Evolutionary conservation across 2,888 invertebrate genomes (phyloP), one percentile per base, ranked within the genome.

Genomic region (Caenorhabditis doughertyi): DNA sequence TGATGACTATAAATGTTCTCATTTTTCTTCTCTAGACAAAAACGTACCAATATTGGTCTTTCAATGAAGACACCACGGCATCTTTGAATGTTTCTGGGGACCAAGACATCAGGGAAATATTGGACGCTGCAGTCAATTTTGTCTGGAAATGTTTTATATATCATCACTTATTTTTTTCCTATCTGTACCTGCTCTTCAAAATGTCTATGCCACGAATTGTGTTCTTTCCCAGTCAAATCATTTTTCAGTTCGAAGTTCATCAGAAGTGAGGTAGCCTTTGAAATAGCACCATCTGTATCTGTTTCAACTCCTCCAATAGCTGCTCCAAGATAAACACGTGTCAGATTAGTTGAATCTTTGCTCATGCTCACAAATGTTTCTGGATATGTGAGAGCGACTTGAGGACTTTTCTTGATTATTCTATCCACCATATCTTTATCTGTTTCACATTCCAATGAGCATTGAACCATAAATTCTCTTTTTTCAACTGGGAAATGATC

Each of bases 271-370:
- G 85, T 83, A 2, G 90, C 89, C 35, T 86, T 81, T 9, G 88
- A 77, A 23, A 90, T 85, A 1, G 88, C 86, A 9, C 88, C 89
- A 71, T 89, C 89, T 18, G 87, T 76, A 67, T 89, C 89, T 8
- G 84, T 85, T 27, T 88, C 87, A 1, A 88, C 88, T 23, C 89
- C 87, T 62, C 87, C 88, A 49, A 88, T 84, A 2, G 85, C 70
- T 23, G 81, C 73, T 4, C 85, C 87, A 13, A 88, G 73, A 67
- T 85, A 88, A 21, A 86, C 79, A 21, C 85, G 47, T n/a, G 84
- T 88, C 67, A 88, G 72, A 32, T 87, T 84, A 7, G 81, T 81
- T 23, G 83, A 81, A 25, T 88, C 88, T 29, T 80, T 83, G 65
- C 83, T 85, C 73, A 86, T 82, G 39, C 84, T 81, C 25, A 88